Conservation (phyloP, 2,113 vertebrate species). For the Dolichallabes microphthalmus region DNA sequence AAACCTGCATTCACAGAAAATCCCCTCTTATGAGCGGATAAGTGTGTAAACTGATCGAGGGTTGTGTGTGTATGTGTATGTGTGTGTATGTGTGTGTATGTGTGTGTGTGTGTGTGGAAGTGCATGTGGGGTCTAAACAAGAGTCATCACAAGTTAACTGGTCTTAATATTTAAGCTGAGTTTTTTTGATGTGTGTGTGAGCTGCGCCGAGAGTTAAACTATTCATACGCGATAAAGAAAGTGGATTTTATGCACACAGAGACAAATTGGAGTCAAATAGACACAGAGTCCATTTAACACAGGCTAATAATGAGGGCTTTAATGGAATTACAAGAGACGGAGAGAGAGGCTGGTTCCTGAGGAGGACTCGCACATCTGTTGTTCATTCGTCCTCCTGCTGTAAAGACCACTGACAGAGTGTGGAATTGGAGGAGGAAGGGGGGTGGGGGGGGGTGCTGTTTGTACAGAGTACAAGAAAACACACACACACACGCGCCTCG, state of each 20-base stretch:
- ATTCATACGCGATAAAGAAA: background rate
- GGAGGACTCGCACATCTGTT: conserved; percentile 13
- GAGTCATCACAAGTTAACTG: conserved; percentile 5
- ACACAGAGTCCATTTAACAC: background rate
- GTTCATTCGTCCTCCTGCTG: conserved; percentile 22
- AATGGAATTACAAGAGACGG: background rate
- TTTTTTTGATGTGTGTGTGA: background rate
- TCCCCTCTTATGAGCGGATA: background rate
- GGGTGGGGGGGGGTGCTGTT: background rate
- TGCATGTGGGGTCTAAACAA: background rate
- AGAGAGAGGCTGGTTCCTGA: background rate
- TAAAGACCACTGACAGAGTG: conserved; percentile 15
- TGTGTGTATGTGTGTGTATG: background rate
- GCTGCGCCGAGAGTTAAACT: background rate
- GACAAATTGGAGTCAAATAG: background rate
- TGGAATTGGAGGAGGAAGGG: background rate
- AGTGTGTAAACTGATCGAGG: conserved; percentile 22
- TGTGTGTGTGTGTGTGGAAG: background rate
- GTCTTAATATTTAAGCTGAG: background rate
- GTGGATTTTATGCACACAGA: background rate
- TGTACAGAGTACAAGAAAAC: conserved; percentile 4
- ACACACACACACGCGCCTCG: background rate
- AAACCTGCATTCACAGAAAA: conserved; percentile 23
- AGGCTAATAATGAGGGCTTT: background rate
- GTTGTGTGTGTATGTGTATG: conserved; percentile 7